Evolutionary conservation across 2,888 invertebrate species (phyloP), one percentile per base, ranked within the genome.

Genomic region (Drosophila dives): DNA sequence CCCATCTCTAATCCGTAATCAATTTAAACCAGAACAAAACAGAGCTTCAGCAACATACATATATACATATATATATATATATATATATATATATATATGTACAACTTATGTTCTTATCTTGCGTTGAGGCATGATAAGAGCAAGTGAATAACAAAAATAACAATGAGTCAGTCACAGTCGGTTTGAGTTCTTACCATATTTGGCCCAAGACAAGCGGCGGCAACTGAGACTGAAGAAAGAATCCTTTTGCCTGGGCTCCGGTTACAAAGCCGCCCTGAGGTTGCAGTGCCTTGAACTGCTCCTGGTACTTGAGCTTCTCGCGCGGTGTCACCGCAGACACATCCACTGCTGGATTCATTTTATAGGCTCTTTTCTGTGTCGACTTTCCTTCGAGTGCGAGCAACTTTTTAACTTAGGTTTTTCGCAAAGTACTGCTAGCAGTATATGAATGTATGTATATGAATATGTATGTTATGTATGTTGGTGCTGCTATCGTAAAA

Each of bases 181-280:
- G 53, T 69, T 59, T 34, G 26, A 32, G 64, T 45, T 90, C 92
- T 93, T 95, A 97, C 99, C 99, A 99, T 93, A 99, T 99, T 92
- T 98, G 97, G 5, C 99, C 99, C 50, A 99, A 94, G 61, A 98
- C 94, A 4, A 95, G 94, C 0, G 98, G 97, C 8, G 98, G 97
- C 75, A 99, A 94, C 91, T 98, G 98, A 0, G 99, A 98, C 94
- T 96, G 97, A 74, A 99, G 93, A 91, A 99, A 96, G 92, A 99
- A 98, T 59, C 97, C 96, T 93, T 99, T 98, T 0, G 99, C 99
- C 91, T 98, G 98, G 65, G 96, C 97, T 0, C 98, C 99, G 23
- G 97, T 98, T 17, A 99, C 95, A 86, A 96, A 95, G 3, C 98
- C 99, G 92, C 96, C 96, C 42, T 95, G 94, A 0, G 99, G 99